Conservation (phyloP, 1,140 invertebrate species). For the Neodiprion fabricii region DNA sequence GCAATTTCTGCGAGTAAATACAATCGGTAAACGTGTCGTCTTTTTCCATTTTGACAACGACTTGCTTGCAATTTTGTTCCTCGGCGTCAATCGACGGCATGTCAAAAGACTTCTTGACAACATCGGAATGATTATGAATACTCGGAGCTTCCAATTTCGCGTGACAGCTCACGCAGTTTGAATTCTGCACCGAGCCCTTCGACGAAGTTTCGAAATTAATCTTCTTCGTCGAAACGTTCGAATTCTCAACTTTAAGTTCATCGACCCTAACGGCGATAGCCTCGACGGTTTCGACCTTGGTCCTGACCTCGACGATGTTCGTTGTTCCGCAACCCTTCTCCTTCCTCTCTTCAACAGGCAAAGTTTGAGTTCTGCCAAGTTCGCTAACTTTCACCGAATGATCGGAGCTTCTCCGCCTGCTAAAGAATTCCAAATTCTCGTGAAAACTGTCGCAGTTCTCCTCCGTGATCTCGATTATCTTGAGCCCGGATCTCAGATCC, state of each 20-base stretch:
- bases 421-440: constrained; percentile 56
- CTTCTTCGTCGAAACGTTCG: neutral
- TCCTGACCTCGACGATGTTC: neutral
- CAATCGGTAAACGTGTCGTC: constrained; percentile 17
- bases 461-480: constrained; percentile 55
- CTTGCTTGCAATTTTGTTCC: constrained; percentile 38
- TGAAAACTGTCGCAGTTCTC: constrained; percentile 59
- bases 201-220: no score
- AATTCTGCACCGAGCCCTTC: neutral
- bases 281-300: constrained; percentile 3
- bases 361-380: no score
- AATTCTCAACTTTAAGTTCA: neutral
- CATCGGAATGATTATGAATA: constrained; percentile 19
- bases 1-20: constrained; percentile 17
- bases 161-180: neutral
- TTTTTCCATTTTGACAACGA: constrained; percentile 37
- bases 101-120: constrained; percentile 49
- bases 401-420: constrained; percentile 37
- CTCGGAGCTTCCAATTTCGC: neutral
- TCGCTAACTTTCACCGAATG: neutral
- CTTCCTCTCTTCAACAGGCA: neutral
- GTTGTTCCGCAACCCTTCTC: neutral
- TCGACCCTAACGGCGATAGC: neutral
- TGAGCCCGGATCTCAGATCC: constrained; percentile 34
- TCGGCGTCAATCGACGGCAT: constrained; percentile 56